These are phyloP conservation scores for Pseudomugil tenellus DNA, from an alignment of 2,797 vertebrate genomes.

Conservation along the genomic window DNA sequence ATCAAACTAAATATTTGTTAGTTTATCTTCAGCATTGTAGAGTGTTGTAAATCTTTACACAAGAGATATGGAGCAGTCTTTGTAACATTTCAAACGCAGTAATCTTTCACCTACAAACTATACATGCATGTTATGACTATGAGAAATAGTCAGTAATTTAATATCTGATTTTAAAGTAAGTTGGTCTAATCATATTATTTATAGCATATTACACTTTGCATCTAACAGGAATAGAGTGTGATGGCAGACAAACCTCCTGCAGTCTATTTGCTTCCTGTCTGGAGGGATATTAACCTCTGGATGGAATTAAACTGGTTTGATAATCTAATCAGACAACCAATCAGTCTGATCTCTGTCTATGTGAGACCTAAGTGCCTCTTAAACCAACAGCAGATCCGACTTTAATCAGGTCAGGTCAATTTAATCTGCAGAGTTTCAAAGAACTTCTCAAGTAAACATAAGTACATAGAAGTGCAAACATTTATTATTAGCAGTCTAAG, in stretches of 20 bases:
- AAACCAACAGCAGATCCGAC: slow-evolving; percentile 11
- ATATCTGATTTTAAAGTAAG: neutral
- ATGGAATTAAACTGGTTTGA: neutral
- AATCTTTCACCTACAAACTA: neutral
- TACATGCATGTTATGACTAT: neutral
- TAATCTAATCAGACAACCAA: slow-evolving; percentile 22
- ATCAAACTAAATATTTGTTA: no score
- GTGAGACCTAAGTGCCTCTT: neutral
- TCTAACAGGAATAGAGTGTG: neutral
- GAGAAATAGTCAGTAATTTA: neutral
- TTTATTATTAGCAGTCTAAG: no score
- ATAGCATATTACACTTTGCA: neutral
- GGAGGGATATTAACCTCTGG: neutral
- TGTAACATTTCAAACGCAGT: neutral
- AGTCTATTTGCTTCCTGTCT: neutral
- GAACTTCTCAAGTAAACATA: neutral
- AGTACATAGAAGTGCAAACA: no score
- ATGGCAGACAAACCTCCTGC: neutral
- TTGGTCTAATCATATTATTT: neutral
- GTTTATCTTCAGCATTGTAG: no score
- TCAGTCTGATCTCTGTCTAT: slow-evolving; percentile 9
- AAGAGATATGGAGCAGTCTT: neutral
- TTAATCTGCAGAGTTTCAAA: neutral
- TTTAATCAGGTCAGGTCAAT: neutral
- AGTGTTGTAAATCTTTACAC: no score